phyloP scores from a whole-genome alignment of 1,140 invertebrate genomes.

The Orussus abietinus region DNA sequence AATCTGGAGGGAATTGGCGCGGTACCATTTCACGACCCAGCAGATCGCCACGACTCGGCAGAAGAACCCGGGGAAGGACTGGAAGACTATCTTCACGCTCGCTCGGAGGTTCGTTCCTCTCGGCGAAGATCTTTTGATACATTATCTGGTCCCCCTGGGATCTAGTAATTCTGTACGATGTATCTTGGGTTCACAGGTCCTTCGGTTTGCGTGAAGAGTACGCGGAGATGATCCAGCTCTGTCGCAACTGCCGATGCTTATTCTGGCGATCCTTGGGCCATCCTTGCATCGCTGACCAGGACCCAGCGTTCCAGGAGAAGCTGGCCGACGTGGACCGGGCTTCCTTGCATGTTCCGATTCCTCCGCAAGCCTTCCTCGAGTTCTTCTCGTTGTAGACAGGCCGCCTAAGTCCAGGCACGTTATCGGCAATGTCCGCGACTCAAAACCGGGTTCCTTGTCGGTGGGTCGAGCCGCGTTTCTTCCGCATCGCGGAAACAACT shows the following conservation, averaged over 20 bases:
- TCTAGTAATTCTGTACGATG: slow-evolving; percentile 7
- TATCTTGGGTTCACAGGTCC: slow-evolving; percentile 56
- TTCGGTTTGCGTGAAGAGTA: slow-evolving; percentile 91
- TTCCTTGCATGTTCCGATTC: slow-evolving; percentile 78
- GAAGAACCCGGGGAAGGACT: slow-evolving; percentile 61
- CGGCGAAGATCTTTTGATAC: no score
- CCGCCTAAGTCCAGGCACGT: no score
- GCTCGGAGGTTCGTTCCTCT: slow-evolving; percentile 51
- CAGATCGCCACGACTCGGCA: slow-evolving; percentile 64
- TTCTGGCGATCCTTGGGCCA: slow-evolving; percentile 94
- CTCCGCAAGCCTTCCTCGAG: slow-evolving; percentile 83
- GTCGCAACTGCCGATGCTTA: slow-evolving; percentile 90
- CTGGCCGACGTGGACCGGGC: slow-evolving; percentile 73
- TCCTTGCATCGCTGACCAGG: slow-evolving; percentile 82
- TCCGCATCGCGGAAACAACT: no score
- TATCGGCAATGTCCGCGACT: no score
- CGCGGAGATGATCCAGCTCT: slow-evolving; percentile 91
- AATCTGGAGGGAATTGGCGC: slow-evolving; percentile 87
- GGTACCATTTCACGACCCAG: slow-evolving; percentile 86
- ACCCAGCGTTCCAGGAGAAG: slow-evolving; percentile 74
- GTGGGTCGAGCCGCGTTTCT: no score
- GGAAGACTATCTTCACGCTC: slow-evolving; percentile 49
- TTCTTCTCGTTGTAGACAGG: slow-evolving; percentile 78
- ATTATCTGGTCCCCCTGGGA: no score
- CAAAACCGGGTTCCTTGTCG: no score